These are phyloP conservation scores for Actinia equina DNA, from an alignment of 64 coral and sea anemone species.

Conservation along the genomic window DNA sequence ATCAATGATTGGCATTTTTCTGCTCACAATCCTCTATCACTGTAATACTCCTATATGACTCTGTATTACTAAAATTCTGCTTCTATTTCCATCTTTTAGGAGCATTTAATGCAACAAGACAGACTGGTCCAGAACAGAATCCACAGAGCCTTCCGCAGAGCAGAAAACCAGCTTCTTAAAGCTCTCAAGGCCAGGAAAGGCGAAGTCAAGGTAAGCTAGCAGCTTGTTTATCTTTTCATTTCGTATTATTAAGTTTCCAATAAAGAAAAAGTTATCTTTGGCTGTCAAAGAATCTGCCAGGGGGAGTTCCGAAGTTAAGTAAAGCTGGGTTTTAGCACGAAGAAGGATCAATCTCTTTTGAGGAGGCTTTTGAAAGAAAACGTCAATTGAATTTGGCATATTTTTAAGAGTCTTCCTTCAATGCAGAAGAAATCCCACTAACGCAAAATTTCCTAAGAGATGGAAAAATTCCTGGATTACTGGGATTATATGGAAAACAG, in stretches of 20 bases:
- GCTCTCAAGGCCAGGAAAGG: slow-evolving; percentile 92
- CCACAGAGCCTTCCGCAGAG: slow-evolving; percentile 84
- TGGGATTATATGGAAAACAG: too few species aligned
- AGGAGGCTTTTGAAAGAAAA: not conserved
- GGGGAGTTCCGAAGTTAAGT: slow-evolving; percentile 2
- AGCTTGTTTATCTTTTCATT: not conserved
- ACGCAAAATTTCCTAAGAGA: too few species aligned
- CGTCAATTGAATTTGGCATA: too few species aligned
- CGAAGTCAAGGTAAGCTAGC: slow-evolving; percentile 79
- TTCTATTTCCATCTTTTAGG: slow-evolving; percentile 30
- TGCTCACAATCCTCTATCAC: not conserved
- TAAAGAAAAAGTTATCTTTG: not conserved
- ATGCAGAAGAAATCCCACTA: too few species aligned
- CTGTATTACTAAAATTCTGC: not conserved
- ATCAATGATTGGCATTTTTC: not conserved
- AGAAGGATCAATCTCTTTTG: not conserved
- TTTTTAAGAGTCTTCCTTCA: too few species aligned
- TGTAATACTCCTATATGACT: not conserved
- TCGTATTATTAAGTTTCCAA: not conserved
- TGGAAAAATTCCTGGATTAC: too few species aligned
- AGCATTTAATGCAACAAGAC: slow-evolving; percentile 97
- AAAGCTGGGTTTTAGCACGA: not conserved
- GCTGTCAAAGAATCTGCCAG: not conserved
- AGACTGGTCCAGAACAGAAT: slow-evolving; percentile 93
- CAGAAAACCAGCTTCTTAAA: slow-evolving; percentile 89